Conservation (phyloP, 2,888 invertebrate genomes). For the Ochropleura plecta region DNA sequence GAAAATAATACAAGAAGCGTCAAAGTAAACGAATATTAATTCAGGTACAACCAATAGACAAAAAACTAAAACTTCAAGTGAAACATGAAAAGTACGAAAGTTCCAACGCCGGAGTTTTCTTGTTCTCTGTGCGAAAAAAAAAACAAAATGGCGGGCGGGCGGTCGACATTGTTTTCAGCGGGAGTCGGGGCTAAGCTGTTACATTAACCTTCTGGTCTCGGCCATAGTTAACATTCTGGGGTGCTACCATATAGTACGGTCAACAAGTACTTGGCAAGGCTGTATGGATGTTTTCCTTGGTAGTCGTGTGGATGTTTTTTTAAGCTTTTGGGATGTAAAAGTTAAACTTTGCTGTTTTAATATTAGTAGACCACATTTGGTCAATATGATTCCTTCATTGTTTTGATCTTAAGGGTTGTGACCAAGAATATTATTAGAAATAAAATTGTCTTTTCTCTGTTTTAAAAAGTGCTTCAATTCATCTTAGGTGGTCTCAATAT, state of each 20-base stretch:
- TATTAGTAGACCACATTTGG: neutral
- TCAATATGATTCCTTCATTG: too few species aligned
- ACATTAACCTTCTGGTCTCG: slow-evolving; percentile 85
- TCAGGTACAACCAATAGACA: slow-evolving; percentile 38
- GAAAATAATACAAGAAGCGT: slow-evolving; percentile 28
- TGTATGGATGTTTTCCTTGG: slow-evolving; percentile 4
- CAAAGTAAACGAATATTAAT: slow-evolving; percentile 55
- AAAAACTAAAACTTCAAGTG: slow-evolving; percentile 59
- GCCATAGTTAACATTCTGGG: slow-evolving; percentile 83
- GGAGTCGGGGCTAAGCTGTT: slow-evolving; percentile 80
- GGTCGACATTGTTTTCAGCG: slow-evolving; percentile 80
- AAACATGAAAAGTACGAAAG: slow-evolving; percentile 67
- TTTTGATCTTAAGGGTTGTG: neutral
- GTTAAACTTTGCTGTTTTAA: neutral
- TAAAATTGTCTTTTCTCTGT: too few species aligned
- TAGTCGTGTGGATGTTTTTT: neutral
- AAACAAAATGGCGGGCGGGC: slow-evolving; percentile 73
- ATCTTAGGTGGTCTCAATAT: too few species aligned
- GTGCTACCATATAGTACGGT: slow-evolving; percentile 71
- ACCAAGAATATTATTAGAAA: too few species aligned
- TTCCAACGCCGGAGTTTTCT: slow-evolving; percentile 71
- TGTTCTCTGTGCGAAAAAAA: slow-evolving; percentile 69
- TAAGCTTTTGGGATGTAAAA: neutral
- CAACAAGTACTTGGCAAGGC: slow-evolving; percentile 67
- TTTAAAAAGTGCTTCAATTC: too few species aligned